Evolutionary conservation across 30 jellyfish, hydroid and myxozoan genomes (phyloP), one percentile per base, ranked within the genome.

Genomic region (Pelagia noctiluca): DNA sequence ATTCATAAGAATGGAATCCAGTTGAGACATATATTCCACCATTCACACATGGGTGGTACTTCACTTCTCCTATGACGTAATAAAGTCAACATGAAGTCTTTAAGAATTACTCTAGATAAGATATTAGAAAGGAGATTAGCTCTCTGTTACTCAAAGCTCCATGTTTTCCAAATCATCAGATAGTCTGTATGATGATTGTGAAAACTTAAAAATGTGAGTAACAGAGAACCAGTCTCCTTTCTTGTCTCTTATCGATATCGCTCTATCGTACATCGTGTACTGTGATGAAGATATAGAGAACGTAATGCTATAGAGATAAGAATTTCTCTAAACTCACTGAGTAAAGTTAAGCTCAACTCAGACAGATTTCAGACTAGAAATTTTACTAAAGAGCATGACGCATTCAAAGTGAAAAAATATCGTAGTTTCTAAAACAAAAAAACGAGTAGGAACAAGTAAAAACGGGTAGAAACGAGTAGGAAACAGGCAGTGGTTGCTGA

Each of bases 21-120:
- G 89, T 71, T 24, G 97, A 95, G 0, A 93, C 88, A 77, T 35
- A 81, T 12, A 93, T 46, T 0, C 98, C 98, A 34, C 97, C 98
- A 68, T 93, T 93, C 33, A 65, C 28, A 77, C 98, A 93, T 13
- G 94, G 96, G 11, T 91, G 96, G 66, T 78, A 52, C n/a, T 84
- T 94, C 12, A 91, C 95, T 0, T 70, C 42, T 50, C 97, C 97
- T 89, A 63, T 11, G 52, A 21, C 4, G 18, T 22, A 49, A 47
- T 1, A 12, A 66, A 1, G 61, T 31, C 57, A 28, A 18, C 29
- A 16, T 63, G 38, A 5, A 22, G 12, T n/a, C 38, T 2, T 2
- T n/a, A 22, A 25, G 16, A n/a, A 22, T 2, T 63, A 22, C 57
- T 8, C 57, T 42, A 42, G 57, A 42, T 42, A 5, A 16, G 57